Conservation (phyloP, 2,888 invertebrate genomes). For the Caenorhabditis sulstoni region DNA sequence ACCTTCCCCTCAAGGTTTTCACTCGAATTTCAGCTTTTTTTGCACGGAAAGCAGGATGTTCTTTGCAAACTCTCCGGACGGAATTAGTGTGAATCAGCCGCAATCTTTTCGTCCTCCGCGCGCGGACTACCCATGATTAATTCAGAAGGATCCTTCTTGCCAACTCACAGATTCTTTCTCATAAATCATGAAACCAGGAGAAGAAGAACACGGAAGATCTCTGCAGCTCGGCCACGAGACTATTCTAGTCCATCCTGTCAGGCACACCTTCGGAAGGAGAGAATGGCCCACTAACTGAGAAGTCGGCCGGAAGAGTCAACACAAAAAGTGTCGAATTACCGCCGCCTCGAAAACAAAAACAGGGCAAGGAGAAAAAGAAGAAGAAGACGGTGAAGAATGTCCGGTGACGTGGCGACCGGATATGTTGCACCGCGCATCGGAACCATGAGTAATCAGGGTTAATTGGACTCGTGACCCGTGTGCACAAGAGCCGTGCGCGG, state of each 20-base stretch:
- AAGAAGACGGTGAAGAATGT: background rate
- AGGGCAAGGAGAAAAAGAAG: slow-evolving; percentile 10
- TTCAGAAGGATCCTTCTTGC: slow-evolving; percentile 16
- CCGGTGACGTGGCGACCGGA: slow-evolving; percentile 46
- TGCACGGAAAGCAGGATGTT: background rate
- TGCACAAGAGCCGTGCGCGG: slow-evolving; percentile 26
- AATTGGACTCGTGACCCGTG: slow-evolving; percentile 53
- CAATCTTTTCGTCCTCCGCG: slow-evolving; percentile 8
- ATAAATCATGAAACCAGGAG: slow-evolving; percentile 24
- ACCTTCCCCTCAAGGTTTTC: background rate
- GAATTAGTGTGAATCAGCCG: slow-evolving; percentile 48
- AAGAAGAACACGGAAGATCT: background rate
- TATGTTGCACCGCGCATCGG: slow-evolving; percentile 43
- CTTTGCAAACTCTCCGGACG: background rate
- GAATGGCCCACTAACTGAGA: background rate
- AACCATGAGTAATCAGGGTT: slow-evolving; percentile 49
- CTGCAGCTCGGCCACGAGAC: too few species aligned
- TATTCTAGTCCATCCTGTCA: too few species aligned
- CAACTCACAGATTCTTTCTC: slow-evolving; percentile 4
- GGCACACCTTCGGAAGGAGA: background rate
- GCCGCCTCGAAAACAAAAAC: slow-evolving; percentile 12
- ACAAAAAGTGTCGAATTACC: slow-evolving; percentile 28
- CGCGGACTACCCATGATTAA: slow-evolving; percentile 34
- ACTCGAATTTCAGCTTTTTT: background rate
- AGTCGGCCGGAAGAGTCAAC: slow-evolving; percentile 12